Base-by-base conservation (phyloP, 2,888 invertebrate genomes). In the Amaurobius ferox region DNA sequence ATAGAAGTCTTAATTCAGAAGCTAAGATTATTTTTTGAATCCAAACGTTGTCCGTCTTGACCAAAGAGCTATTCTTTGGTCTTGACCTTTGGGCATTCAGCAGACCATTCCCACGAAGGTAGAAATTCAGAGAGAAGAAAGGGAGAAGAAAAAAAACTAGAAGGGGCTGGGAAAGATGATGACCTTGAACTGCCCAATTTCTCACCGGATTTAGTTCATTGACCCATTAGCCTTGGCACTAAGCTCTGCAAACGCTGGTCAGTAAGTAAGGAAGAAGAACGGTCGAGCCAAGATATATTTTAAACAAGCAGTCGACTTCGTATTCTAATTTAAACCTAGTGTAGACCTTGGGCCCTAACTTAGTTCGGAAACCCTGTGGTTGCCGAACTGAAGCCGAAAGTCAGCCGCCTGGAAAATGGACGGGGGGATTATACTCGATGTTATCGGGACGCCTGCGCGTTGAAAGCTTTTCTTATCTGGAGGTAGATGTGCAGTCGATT, bases 201-300 rank as follows among this genome's bases (percentile, higher is more conserved):
- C 23, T 55, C 55, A 55, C 23, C 5, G 7, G 23, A 44, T 44
- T 72, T 23, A 74, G 81, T 74, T 74, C 81, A 44, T 74, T 74
- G 81, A 81, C 81, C 81, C 32, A 74, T 7, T 73, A 73, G 29
- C 30, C 7, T 55, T 1, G 55, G 55, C 11, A 16, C 16, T 23
- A 19, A 23, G 55, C 16, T 1, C 6, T 35, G 13, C 9, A 29
- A n/a, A n/a, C n/a, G 67, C 28, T 70, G 74, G 81, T 81, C 81
- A 81, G 74, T 74, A 74, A 64, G 73, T 19, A 1, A 23, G 23
- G 1, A 55, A 44, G 16, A 16, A 16, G 44, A 16, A 44, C n/a
- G n/a, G n/a, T n/a, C n/a, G n/a, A n/a, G n/a, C n/a, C n/a, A n/a
- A n/a, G n/a, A n/a, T n/a, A n/a, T n/a, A n/a, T n/a, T n/a, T n/a